Percentiles rank a stretch among this genome's conserved stretches.
Conservation (phyloP, 2,113 vertebrate genomes). For the Egretta garzetta region DNA sequence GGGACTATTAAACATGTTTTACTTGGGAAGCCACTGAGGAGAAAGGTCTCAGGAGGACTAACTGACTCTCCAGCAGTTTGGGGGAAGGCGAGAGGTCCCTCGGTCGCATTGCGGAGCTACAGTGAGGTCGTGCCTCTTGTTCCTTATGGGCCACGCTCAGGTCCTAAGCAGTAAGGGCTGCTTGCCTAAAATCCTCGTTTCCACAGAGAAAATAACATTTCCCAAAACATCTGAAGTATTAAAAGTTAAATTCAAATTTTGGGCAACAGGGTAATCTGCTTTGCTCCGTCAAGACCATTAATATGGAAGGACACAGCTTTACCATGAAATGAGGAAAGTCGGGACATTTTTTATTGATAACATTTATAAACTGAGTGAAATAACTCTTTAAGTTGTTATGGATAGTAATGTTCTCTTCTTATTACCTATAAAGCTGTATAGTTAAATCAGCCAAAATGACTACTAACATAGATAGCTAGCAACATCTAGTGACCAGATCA, state of each 20-base stretch:
- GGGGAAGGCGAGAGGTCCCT: not conserved
- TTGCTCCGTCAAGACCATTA: not conserved
- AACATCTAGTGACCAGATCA: conserved; percentile 70
- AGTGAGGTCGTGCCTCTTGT: rapidly evolving
- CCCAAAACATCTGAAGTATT: not conserved
- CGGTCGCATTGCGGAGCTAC: not conserved
- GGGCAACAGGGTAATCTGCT: rapidly evolving
- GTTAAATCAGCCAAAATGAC: not conserved
- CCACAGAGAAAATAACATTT: not conserved
- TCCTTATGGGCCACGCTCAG: not conserved
- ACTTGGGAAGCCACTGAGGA: not conserved
- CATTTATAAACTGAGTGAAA: not conserved
- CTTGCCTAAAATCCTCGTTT: not conserved
- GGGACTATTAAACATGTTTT: not conserved
- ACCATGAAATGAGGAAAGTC: not conserved
- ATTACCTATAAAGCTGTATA: not conserved
- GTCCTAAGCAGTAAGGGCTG: not conserved
- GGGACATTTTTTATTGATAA: not conserved
- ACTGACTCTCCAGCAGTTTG: not conserved
- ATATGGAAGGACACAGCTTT: not conserved
- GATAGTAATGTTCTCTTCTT: not conserved
- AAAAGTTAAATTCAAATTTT: not conserved
- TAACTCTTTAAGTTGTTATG: not conserved
- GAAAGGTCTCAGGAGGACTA: not conserved
- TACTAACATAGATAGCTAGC: not conserved